Conservation (phyloP, 2,797 vertebrate genomes). For the Oreochromis grahami region DNA sequence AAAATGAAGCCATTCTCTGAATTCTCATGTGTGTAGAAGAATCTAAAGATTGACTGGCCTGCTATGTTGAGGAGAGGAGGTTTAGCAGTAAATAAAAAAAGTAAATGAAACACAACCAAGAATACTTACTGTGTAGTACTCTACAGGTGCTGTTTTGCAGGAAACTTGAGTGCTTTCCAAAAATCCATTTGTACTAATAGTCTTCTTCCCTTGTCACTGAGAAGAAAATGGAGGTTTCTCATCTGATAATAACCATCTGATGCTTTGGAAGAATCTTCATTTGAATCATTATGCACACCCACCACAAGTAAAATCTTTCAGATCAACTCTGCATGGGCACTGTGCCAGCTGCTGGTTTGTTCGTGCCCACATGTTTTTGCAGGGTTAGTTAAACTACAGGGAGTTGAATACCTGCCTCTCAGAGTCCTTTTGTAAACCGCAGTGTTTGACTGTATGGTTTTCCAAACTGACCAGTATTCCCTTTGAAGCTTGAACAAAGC, state of each 20-base stretch:
- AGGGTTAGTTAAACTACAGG: conserved; percentile 5
- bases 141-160: not conserved
- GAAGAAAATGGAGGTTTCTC: not conserved
- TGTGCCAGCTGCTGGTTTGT: conserved; percentile 32
- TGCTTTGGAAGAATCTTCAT: conserved; percentile 9
- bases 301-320: not conserved
- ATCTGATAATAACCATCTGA: conserved; percentile 16
- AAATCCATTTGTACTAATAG: conserved; percentile 1
- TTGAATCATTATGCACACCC: conserved; percentile 22
- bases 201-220: not conserved
- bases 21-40: not conserved
- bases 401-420: conserved; percentile 51
- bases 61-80: not conserved
- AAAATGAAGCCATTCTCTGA: not conserved
- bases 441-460: conserved; percentile 32
- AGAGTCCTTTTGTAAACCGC: conserved; percentile 41
- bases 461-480: conserved; percentile 56
- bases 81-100: not conserved
- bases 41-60: not conserved
- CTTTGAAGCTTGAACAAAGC: conserved; percentile 77
- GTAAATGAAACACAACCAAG: not conserved
- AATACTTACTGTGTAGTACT: not conserved
- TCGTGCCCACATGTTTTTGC: conserved; percentile 26
- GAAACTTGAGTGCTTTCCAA: not conserved
- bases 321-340: not conserved